phyloP scores from a whole-genome alignment of 1,140 invertebrate genomes.

The Globodera ellingtonae region DNA sequence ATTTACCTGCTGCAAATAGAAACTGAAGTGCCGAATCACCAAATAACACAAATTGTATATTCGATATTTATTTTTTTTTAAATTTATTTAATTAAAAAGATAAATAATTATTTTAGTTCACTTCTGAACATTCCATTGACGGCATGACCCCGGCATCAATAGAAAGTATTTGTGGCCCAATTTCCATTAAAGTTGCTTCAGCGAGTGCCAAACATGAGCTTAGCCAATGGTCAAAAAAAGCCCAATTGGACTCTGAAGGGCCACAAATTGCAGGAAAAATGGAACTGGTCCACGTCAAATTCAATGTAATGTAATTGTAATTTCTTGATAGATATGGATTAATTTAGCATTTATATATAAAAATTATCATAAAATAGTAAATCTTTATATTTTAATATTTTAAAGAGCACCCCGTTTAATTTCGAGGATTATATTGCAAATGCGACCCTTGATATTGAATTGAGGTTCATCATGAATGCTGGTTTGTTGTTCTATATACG shows the following conservation, averaged over 20 bases:
- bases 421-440: constrained; percentile 33
- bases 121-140: background rate
- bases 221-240: constrained; percentile 14
- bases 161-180: constrained; percentile 15
- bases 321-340: background rate
- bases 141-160: constrained; percentile 1
- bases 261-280: constrained; percentile 18
- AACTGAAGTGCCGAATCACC: constrained; percentile 14
- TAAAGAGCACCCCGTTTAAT: constrained; percentile 32
- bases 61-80: background rate
- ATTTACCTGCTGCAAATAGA: constrained; percentile 21
- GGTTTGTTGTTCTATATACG: background rate
- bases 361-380: background rate
- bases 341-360: background rate
- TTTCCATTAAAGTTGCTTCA: constrained; percentile 9
- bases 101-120: constrained; percentile 13
- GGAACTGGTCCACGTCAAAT: constrained; percentile 1
- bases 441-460: constrained; percentile 38
- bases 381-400: background rate
- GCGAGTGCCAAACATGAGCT: background rate
- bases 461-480: constrained; percentile 15
- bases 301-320: constrained; percentile 17
- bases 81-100: background rate
- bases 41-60: constrained; percentile 27
- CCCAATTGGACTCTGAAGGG: constrained; percentile 8